Percentiles rank a stretch among this genome's conserved stretches.
Conservation (phyloP, 1,140 invertebrate genomes). For the Drosophila novamexicana region DNA sequence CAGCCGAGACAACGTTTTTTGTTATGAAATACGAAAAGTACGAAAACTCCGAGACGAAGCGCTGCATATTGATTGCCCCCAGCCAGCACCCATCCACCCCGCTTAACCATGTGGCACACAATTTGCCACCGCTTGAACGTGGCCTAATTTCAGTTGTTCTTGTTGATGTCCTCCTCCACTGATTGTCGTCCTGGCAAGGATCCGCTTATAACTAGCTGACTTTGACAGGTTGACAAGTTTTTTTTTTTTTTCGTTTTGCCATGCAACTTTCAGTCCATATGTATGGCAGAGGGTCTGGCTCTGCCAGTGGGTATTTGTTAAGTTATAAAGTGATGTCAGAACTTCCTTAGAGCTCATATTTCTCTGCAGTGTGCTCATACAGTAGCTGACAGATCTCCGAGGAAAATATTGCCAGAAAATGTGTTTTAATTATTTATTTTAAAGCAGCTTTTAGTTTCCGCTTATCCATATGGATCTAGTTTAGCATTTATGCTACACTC, state of each 20-base stretch:
- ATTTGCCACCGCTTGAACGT: slow-evolving; percentile 57
- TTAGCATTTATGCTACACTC: neutral
- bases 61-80: slow-evolving; percentile 59
- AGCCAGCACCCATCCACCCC: neutral
- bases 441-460: neutral
- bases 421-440: slow-evolving; percentile 1
- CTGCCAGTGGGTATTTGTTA: neutral
- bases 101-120: slow-evolving; percentile 24
- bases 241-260: slow-evolving; percentile 28
- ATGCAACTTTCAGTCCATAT: slow-evolving; percentile 3
- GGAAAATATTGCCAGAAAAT: neutral
- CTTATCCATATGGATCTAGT: neutral
- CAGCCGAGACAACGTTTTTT: slow-evolving; percentile 39
- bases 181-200: slow-evolving; percentile 35
- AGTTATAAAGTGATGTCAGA: slow-evolving; percentile 18
- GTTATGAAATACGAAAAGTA: slow-evolving; percentile 62
- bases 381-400: neutral
- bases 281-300: neutral
- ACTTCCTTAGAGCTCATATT: neutral
- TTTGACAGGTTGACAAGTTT: slow-evolving; percentile 51
- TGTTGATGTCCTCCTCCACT: slow-evolving; percentile 30
- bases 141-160: slow-evolving; percentile 63
- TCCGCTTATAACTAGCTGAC: slow-evolving; percentile 49
- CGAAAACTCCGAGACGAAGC: slow-evolving; percentile 52
- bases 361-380: neutral